Percentiles rank a stretch among this genome's conserved stretches.
Evolutionary conservation across 2,113 vertebrate species (phyloP).

Genomic region (Probosciger aterrimus): DNA sequence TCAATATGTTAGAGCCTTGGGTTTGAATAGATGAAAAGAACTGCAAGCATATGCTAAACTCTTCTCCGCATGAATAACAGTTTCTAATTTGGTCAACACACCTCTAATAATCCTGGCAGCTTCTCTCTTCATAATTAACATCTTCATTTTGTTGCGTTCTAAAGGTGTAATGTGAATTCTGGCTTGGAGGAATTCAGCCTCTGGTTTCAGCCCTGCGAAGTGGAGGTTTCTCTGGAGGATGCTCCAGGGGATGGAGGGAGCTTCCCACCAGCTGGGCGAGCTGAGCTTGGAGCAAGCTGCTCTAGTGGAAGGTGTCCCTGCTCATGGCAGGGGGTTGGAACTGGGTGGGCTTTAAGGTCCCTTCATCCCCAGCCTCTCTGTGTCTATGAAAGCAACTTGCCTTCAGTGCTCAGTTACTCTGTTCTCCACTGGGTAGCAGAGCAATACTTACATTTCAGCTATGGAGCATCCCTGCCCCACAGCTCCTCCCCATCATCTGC

Average conservation of each 20-base stretch:
- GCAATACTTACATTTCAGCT: background rate
- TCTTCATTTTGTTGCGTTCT: slow-evolving; percentile 27
- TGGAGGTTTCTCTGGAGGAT: rapidly evolving
- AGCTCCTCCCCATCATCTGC: background rate
- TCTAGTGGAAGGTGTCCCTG: background rate
- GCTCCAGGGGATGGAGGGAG: background rate
- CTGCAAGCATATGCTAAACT: background rate
- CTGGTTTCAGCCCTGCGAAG: background rate
- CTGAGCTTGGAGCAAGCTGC: background rate
- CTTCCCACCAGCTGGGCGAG: background rate
- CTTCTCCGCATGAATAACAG: background rate
- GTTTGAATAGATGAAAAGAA: background rate
- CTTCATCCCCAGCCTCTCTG: background rate
- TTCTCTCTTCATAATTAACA: background rate
- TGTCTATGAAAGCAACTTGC: background rate
- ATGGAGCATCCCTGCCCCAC: background rate
- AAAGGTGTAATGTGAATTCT: background rate
- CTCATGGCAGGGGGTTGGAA: background rate
- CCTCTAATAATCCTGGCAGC: slow-evolving; percentile 11
- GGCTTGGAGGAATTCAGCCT: background rate
- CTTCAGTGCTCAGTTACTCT: too few species aligned
- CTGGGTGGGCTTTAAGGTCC: background rate
- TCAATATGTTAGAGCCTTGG: background rate
- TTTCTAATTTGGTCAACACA: background rate
- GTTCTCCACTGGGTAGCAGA: background rate